These are phyloP conservation scores for Beris chalybata DNA, from an alignment of 2,888 invertebrate genomes.

Conservation along the genomic window DNA sequence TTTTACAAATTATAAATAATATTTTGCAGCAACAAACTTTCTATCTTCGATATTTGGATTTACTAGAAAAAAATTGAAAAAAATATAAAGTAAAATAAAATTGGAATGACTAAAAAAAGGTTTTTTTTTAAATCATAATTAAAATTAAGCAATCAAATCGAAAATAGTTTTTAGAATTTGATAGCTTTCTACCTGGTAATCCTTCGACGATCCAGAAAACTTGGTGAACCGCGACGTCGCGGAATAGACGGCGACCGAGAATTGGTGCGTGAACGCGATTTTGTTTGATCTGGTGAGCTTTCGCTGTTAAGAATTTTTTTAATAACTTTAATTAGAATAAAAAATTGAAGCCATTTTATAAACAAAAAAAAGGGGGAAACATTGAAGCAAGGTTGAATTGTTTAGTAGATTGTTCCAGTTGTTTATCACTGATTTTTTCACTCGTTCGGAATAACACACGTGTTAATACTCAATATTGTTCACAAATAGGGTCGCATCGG, in stretches of 20 bases:
- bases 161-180: not conserved
- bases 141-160: not conserved
- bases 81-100: conserved; percentile 36
- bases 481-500: too few species aligned
- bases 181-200: conserved; percentile 81
- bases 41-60: conserved; percentile 44
- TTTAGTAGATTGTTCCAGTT: too few species aligned
- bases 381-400: too few species aligned
- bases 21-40: conserved; percentile 21
- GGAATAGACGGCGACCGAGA: conserved; percentile 89
- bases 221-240: conserved; percentile 88
- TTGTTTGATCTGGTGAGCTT: conserved; percentile 44
- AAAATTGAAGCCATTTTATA: not conserved
- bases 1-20: conserved; percentile 37
- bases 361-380: not conserved
- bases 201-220: conserved; percentile 87
- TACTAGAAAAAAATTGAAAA: conserved; percentile 44
- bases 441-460: too few species aligned
- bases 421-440: too few species aligned
- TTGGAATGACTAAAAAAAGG: conserved; percentile 23
- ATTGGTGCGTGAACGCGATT: conserved; percentile 50
- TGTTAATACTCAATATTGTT: too few species aligned
- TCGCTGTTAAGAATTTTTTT: conserved; percentile 40
- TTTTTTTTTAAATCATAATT: not conserved
- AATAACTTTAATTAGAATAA: not conserved